These are phyloP conservation scores for Penaeus indicus DNA, from an alignment of 1,140 invertebrate genomes.

Conservation along the genomic window DNA sequence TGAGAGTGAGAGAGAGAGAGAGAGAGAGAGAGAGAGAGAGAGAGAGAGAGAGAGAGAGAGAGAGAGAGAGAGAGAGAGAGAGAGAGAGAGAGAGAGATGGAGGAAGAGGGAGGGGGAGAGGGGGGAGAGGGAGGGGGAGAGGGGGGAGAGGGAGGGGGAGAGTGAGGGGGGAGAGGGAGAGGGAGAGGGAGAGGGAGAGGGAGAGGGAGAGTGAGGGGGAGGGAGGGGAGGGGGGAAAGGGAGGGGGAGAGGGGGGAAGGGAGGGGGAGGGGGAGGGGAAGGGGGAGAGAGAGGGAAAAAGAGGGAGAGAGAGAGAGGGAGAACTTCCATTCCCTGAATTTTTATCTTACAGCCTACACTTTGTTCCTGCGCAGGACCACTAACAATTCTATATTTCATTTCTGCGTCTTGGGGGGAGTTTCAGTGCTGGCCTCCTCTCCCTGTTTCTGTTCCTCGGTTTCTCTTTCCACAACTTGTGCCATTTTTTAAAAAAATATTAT, in stretches of 20 bases:
- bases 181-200: neutral
- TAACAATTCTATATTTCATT: no score
- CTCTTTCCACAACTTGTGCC: no score
- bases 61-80: slow-evolving; percentile 21
- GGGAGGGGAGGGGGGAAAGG: neutral
- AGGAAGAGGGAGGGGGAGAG: neutral
- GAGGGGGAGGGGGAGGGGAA: neutral
- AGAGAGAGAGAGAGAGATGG: neutral
- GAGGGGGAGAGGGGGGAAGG: neutral
- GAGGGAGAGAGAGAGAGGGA: neutral
- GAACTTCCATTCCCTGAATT: no score
- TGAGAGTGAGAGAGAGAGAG: slow-evolving; percentile 41
- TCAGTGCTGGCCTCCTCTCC: no score
- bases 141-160: slow-evolving; percentile 26
- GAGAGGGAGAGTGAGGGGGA: neutral
- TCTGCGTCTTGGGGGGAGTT: no score
- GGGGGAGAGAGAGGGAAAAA: neutral
- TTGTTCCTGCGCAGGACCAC: no score
- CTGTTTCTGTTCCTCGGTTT: no score
- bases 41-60: neutral
- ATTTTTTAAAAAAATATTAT: no score
- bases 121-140: slow-evolving; percentile 29
- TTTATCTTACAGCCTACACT: no score
- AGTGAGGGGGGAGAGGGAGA: neutral
- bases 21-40: slow-evolving; percentile 26